phyloP scores from a whole-genome alignment of 2,113 vertebrate species.

The Menidia beryllina region DNA sequence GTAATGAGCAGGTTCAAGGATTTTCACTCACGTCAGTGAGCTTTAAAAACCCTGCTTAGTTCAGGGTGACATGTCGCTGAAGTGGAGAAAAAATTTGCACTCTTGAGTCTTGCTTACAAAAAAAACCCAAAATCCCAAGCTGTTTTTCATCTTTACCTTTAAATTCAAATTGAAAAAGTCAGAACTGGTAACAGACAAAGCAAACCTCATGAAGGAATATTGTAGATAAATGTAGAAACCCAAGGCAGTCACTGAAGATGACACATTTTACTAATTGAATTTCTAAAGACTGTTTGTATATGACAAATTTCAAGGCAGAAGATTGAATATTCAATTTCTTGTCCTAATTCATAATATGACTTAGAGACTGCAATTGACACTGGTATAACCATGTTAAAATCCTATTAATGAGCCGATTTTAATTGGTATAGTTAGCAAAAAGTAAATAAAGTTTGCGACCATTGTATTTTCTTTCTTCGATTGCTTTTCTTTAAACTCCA shows the following conservation, averaged over 20 bases:
- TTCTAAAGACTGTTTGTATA: not conserved
- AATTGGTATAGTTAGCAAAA: conserved; percentile 22
- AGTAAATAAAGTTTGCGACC: conserved; percentile 14
- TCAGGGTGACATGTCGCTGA: conserved; percentile 39
- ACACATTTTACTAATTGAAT: not conserved
- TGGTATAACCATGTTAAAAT: conserved; percentile 29
- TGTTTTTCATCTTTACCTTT: conserved; percentile 2
- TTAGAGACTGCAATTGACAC: not conserved
- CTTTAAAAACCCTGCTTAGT: conserved; percentile 36
- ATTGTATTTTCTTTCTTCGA: not conserved
- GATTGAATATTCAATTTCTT: conserved; percentile 10
- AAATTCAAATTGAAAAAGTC: conserved; percentile 27
- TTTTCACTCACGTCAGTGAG: conserved; percentile 45
- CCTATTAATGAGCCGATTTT: conserved; percentile 22
- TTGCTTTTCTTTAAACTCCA: not conserved
- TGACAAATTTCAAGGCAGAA: conserved; percentile 5
- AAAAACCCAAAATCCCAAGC: conserved; percentile 1
- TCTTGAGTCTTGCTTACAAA: conserved; percentile 27
- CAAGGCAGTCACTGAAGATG: not conserved
- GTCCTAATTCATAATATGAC: conserved; percentile 17
- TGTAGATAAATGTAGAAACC: not conserved
- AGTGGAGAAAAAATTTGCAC: conserved; percentile 32
- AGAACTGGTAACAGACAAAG: conserved; percentile 19
- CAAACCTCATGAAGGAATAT: conserved; percentile 16
- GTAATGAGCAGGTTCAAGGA: conserved; percentile 67